Conservation (phyloP, 2,113 vertebrate species). For the Pelecanoides urinatrix region DNA sequence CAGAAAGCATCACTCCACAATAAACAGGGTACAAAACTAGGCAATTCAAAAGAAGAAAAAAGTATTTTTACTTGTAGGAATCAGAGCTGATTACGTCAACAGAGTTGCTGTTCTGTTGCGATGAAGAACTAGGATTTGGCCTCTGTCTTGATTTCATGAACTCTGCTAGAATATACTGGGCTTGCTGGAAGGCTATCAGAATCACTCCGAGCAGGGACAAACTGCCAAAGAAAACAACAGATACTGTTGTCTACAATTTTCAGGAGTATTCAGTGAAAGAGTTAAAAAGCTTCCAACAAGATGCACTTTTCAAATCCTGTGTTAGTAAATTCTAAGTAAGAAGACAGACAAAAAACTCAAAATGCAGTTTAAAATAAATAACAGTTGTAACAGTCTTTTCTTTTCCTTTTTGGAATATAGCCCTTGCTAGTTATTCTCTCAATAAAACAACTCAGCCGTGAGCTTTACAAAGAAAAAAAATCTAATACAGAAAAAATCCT, state of each 20-base stretch:
- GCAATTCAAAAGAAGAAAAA: background rate
- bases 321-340: background rate
- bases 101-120: conserved; percentile 72
- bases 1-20: background rate
- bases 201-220: conserved; percentile 93
- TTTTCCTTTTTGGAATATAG: background rate
- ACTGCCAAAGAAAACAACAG: conserved; percentile 67
- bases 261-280: background rate
- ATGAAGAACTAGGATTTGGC: conserved; percentile 78
- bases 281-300: background rate
- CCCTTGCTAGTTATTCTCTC: background rate
- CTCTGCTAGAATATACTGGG: conserved; percentile 91
- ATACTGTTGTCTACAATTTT: background rate
- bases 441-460: background rate
- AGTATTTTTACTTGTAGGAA: conserved; percentile 81
- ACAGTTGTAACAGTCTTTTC: background rate
- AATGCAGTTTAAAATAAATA: background rate
- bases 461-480: background rate
- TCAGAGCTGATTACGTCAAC: conserved; percentile 80
- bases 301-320: background rate
- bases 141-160: conserved; percentile 86
- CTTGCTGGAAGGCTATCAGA: conserved; percentile 94
- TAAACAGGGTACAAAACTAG: background rate
- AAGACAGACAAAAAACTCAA: background rate
- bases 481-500: background rate